phyloP scores from a whole-genome alignment of 2,888 invertebrate genomes.

The Eumerus sabulonum region DNA sequence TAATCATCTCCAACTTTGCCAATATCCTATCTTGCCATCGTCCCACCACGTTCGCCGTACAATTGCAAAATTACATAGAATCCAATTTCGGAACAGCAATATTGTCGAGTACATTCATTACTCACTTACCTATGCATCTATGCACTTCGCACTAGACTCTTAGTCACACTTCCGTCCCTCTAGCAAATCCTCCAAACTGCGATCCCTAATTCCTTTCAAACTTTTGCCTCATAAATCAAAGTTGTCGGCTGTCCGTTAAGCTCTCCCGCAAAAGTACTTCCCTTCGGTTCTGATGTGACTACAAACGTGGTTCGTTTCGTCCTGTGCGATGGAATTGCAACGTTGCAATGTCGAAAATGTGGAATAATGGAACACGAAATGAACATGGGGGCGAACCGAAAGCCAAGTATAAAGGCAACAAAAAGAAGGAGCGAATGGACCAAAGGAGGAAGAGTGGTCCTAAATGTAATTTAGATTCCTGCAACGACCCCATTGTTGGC shows the following conservation, averaged over 20 bases:
- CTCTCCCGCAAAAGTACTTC: neutral
- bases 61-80: too few species aligned
- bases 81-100: too few species aligned
- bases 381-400: too few species aligned
- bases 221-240: slow-evolving; percentile 48
- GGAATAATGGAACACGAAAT: too few species aligned
- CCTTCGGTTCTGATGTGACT: slow-evolving; percentile 1
- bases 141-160: too few species aligned
- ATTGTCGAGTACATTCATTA: too few species aligned
- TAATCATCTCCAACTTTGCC: too few species aligned
- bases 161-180: too few species aligned
- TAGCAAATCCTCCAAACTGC: too few species aligned
- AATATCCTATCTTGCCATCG: too few species aligned
- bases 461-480: slow-evolving; percentile 54
- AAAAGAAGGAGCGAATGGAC: neutral
- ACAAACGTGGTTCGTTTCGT: slow-evolving; percentile 18
- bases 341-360: slow-evolving; percentile 46
- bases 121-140: too few species aligned
- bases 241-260: neutral
- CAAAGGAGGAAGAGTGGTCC: neutral
- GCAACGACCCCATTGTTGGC: slow-evolving; percentile 55
- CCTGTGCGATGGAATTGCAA: slow-evolving; percentile 23
- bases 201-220: slow-evolving; percentile 31
- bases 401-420: neutral
- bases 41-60: too few species aligned